Evolutionary conservation across 2,888 invertebrate genomes (phyloP), one percentile per base, ranked within the genome.

Genomic region (Melinopterus prodromus): DNA sequence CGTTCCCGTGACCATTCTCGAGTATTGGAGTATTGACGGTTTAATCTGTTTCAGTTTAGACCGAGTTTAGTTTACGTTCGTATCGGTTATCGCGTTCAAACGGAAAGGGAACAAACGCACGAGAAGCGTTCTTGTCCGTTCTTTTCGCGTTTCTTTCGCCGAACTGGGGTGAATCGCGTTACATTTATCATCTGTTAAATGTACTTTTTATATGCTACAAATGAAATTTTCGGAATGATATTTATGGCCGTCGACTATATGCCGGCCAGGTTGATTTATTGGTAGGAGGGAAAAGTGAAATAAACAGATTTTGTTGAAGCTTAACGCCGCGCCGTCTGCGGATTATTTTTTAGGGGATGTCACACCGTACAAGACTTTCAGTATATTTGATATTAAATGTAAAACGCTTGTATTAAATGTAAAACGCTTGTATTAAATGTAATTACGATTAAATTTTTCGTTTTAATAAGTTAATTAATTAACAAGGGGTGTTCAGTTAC

Each of bases 31-130:
- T 77, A 77, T 77, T 79, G 77, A 79, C 74, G 80, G 75, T 78
- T 77, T 79, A 78, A 80, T 80, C 79, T 80, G 78, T 80, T 80
- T 80, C 78, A 38, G 76, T 79, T 76, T 77, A 16, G 15, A 15
- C 3, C 26, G 74, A 74, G 35, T 74, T 38, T 26, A 26, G 74
- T 74, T 74, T 74, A 74, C 35, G 74, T 36, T 16, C 71, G 76
- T 53, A 16, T 53, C 79, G 71, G n/a, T n/a, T 74, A 72, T 69
- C 71, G 16, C 75, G 69, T 38, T 70, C 70, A 35, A 70, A 16
- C 78, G 70, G 70, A 26, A 26, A 26, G 26, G 26, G 26, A 2
- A 26, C 2, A n/a, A 26, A 26, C 26, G 26, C 26, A 26, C 26
- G 26, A 3, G 26, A 3, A 26, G 1, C 26, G 26, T 26, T 26